These are phyloP conservation scores for Oreonectes daqikongensis DNA, from an alignment of 2,797 vertebrate genomes.

Conservation along the genomic window DNA sequence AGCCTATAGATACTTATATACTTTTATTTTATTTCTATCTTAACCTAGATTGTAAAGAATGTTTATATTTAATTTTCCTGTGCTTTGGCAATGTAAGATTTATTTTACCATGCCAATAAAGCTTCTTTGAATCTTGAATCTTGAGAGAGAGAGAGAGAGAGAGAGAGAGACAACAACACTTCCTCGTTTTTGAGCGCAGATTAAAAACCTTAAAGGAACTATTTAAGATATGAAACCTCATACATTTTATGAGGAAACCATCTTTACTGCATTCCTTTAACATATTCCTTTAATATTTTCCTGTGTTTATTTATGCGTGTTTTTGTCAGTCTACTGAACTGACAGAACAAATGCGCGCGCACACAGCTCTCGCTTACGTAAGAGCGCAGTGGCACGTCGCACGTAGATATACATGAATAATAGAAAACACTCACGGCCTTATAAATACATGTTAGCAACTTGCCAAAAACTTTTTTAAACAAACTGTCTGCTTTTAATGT, in stretches of 20 bases:
- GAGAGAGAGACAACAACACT: too few relatives aligned
- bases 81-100: too few relatives aligned
- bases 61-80: too few relatives aligned
- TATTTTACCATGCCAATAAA: too few relatives aligned
- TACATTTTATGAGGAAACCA: background rate
- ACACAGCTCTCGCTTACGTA: constrained; percentile 33
- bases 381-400: constrained; percentile 6
- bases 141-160: too few relatives aligned
- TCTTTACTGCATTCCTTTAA: background rate
- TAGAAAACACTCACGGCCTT: background rate
- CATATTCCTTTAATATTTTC: background rate
- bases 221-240: background rate
- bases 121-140: too few relatives aligned
- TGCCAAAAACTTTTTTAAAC: background rate
- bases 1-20: too few relatives aligned
- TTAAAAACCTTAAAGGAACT: background rate
- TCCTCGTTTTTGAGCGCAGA: background rate
- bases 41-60: too few relatives aligned
- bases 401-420: background rate
- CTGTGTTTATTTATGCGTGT: background rate
- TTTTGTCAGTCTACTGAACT: background rate
- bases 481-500: background rate
- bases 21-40: too few relatives aligned
- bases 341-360: constrained; percentile 26
- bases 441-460: background rate